phyloP scores from a whole-genome alignment of 2,797 vertebrate genomes.

The Tokudaia muenninki region DNA sequence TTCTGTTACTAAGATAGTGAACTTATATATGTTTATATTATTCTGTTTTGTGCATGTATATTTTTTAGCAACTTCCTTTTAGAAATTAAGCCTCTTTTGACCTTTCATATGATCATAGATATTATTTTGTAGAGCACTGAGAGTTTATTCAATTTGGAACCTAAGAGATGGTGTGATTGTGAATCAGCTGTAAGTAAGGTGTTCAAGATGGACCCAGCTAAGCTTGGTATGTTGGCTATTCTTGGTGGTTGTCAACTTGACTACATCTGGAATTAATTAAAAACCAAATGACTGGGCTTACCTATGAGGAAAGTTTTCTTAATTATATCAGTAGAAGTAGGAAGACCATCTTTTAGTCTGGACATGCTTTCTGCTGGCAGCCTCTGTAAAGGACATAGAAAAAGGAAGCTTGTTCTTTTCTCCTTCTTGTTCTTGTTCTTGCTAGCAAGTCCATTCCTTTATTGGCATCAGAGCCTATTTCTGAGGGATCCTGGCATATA shows the following conservation, averaged over 20 bases:
- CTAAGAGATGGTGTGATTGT: neutral
- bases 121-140: neutral
- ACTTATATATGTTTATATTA: neutral
- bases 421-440: neutral
- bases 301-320: neutral
- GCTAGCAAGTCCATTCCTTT: neutral
- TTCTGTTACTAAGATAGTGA: slow-evolving; percentile 14
- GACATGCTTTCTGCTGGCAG: neutral
- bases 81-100: neutral
- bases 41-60: neutral
- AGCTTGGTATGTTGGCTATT: neutral
- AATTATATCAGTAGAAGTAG: neutral
- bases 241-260: neutral
- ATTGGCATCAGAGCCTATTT: neutral
- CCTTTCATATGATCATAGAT: neutral
- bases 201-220: neutral
- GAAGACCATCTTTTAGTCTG: neutral
- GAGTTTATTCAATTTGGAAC: slow-evolving; percentile 8
- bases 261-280: neutral
- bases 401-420: neutral
- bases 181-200: slow-evolving; percentile 15
- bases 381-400: neutral
- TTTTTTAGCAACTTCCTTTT: neutral
- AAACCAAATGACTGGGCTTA: neutral
- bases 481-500: neutral